Conservation (phyloP, 1,140 invertebrate species). For the Tetragonula clypearis region DNA sequence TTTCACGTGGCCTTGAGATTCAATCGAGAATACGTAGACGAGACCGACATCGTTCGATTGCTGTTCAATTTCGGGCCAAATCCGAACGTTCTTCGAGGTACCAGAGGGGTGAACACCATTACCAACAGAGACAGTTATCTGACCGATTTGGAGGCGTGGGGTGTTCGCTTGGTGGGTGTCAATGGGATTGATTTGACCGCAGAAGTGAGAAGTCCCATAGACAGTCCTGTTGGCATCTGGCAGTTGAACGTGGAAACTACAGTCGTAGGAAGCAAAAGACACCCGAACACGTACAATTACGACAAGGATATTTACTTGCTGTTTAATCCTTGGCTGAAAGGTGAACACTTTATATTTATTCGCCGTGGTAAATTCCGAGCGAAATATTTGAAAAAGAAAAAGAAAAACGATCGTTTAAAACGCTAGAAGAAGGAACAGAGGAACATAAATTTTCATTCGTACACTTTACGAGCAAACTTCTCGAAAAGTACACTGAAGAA, state of each 20-base stretch:
- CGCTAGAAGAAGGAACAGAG: too few species aligned
- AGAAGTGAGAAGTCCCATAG: constrained; percentile 77
- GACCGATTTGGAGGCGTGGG: constrained; percentile 75
- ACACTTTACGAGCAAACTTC: too few species aligned
- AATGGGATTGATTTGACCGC: constrained; percentile 70
- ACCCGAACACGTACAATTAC: constrained; percentile 68
- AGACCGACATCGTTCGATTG: constrained; percentile 73
- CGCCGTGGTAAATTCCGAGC: too few species aligned
- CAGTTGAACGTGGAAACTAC: constrained; percentile 77
- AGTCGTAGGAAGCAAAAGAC: constrained; percentile 55
- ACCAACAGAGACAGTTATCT: constrained; percentile 69
- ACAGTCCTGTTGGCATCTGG: constrained; percentile 78
- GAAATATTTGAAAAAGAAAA: too few species aligned
- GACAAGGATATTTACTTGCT: constrained; percentile 86
- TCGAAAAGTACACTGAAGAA: too few species aligned
- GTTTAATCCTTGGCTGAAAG: constrained; percentile 92
- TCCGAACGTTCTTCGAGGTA: constrained; percentile 74
- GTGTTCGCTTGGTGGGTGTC: constrained; percentile 69
- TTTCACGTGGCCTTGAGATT: constrained; percentile 83
- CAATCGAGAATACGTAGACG: constrained; percentile 75
- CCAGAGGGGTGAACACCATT: constrained; percentile 70
- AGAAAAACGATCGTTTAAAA: too few species aligned
- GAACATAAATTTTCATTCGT: too few species aligned
- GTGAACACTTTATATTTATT: constrained; percentile 64
- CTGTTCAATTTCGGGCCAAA: constrained; percentile 77